Evolutionary conservation across 2,797 vertebrate species (phyloP), one percentile per base, ranked within the genome.

Genomic region (Botia almorhae): DNA sequence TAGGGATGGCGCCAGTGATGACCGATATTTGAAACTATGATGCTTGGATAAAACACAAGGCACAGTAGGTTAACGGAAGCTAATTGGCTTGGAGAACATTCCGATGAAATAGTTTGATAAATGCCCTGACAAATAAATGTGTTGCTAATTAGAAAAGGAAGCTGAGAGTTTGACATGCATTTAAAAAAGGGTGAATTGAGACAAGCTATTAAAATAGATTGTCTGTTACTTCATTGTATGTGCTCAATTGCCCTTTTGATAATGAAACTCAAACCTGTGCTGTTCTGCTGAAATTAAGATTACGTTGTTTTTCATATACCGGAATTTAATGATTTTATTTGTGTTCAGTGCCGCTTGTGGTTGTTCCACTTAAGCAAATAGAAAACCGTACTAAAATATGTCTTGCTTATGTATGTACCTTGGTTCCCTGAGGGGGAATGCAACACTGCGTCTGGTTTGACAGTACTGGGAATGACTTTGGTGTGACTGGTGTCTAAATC

Each of bases 1-100:
- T 61, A 84, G 82, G 21, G 85, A 91, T 87, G 82, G 88, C 76
- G 67, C 56, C 10, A 23, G 58, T 68, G 56, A 23, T 50, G 71
- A 81, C 61, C 71, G n/a, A 60, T 78, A 78, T 82, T 76, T 82
- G 71, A 84, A 83, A 83, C 46, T 74, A 56, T 76, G 61, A 83
- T 56, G 17, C 63, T 79, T 43, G 19, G 53, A 76, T 4, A 81
- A 71, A 43, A 76, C 39, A 4, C 4, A 56, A 69, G 68, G 63
- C 64, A 61, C 12, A 43, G 55, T 53, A 65, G 78, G 77, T 72
- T 84, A 78, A 77, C 43, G 33, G 36, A 69, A 79, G 51, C 50
- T 64, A 71, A 81, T 78, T 82, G 68, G 70, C 8, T 21, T 58
- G 55, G 48, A 76, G 74, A 78, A 43, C 51, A 63, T 43, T 74